Conservation (phyloP, 2,888 invertebrate genomes). For the Drosophila dives region DNA sequence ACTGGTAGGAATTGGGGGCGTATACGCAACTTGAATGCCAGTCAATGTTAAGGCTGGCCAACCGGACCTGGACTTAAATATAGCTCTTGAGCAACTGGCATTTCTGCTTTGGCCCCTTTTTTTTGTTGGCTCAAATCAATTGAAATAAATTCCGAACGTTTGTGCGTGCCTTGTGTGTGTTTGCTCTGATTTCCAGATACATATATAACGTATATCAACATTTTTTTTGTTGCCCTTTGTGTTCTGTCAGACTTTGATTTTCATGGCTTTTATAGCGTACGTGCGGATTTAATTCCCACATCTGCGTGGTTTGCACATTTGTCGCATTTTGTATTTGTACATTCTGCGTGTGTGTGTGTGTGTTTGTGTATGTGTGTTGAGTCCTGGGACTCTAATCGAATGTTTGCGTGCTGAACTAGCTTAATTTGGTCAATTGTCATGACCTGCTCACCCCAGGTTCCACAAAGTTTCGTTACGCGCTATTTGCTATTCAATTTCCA, state of each 20-base stretch:
- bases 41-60: slow-evolving; percentile 24
- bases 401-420: slow-evolving; percentile 32
- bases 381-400: slow-evolving; percentile 22
- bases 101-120: slow-evolving; percentile 43
- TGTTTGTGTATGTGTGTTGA: slow-evolving; percentile 21
- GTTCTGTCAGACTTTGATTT: slow-evolving; percentile 64
- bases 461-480: background rate
- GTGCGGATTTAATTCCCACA: slow-evolving; percentile 35
- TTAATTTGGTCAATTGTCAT: slow-evolving; percentile 65
- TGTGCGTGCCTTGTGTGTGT: slow-evolving; percentile 41
- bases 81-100: slow-evolving; percentile 51
- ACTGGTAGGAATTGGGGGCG: slow-evolving; percentile 12
- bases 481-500: background rate
- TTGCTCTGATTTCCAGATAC: slow-evolving; percentile 50
- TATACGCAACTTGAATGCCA: slow-evolving; percentile 48
- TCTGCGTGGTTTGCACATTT: slow-evolving; percentile 39
- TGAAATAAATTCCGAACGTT: slow-evolving; percentile 62
- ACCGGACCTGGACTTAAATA: slow-evolving; percentile 24
- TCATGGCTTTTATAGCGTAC: slow-evolving; percentile 62
- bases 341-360: slow-evolving; percentile 14
- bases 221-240: background rate
- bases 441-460: slow-evolving; percentile 17
- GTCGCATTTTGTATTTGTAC: slow-evolving; percentile 42
- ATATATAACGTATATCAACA: background rate
- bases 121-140: slow-evolving; percentile 59